These are phyloP conservation scores for Desmodus rotundus DNA, from an alignment of 2,113 vertebrate species.

Conservation along the genomic window DNA sequence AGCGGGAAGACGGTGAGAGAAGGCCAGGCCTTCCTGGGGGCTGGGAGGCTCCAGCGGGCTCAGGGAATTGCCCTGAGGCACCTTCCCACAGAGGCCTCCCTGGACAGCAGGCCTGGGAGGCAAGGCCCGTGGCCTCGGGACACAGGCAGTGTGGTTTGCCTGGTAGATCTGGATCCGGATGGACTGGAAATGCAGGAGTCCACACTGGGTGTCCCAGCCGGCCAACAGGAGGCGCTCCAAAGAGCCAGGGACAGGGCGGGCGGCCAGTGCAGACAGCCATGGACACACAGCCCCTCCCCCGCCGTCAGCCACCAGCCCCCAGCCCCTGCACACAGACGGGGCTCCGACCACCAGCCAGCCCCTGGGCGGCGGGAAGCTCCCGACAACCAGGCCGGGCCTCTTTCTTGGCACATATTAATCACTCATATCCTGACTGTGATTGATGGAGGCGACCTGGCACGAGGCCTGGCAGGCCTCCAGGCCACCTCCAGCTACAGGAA, in stretches of 20 bases:
- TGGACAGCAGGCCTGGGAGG: not conserved
- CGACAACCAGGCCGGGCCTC: not conserved
- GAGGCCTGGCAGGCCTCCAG: constrained; percentile 75
- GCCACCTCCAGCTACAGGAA: constrained; percentile 75
- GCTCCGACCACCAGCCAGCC: not conserved
- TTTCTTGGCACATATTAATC: constrained; percentile 56
- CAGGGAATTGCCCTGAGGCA: not conserved
- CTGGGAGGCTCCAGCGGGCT: not conserved
- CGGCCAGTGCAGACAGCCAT: not conserved
- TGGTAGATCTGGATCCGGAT: constrained; percentile 19
- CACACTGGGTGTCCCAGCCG: not conserved
- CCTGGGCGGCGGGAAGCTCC: not conserved
- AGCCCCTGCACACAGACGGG: not conserved
- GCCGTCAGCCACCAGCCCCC: not conserved
- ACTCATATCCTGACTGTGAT: constrained; percentile 64
- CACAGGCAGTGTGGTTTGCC: not conserved
- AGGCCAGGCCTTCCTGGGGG: fast-evolving
- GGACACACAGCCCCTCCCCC: fast-evolving
- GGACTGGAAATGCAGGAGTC: constrained; percentile 53
- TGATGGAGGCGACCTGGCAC: constrained; percentile 67
- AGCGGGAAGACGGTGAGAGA: not conserved
- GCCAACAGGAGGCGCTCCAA: constrained; percentile 11
- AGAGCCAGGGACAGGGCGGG: not conserved
- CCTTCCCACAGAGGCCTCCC: constrained; percentile 36
- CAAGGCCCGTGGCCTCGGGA: not conserved